phyloP scores from a whole-genome alignment of 2,113 vertebrate species.

The Origma solitaria region DNA sequence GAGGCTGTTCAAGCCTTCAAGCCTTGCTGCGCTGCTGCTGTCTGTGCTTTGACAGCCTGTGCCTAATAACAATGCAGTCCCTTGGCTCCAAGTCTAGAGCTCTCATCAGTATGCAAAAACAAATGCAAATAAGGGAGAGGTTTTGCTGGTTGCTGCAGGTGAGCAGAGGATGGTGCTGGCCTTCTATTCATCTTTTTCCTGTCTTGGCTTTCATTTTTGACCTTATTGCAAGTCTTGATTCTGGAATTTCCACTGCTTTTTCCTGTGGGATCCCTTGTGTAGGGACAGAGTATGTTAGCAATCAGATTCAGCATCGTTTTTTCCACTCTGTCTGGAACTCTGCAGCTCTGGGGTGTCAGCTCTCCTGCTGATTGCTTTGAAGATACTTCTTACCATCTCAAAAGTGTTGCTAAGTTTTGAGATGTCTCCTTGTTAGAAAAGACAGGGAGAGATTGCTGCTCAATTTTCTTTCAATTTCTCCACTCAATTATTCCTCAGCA shows the following conservation, averaged over 20 bases:
- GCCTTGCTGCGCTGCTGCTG: fast-evolving
- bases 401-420: background rate
- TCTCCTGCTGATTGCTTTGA: background rate
- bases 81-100: background rate
- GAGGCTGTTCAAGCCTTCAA: background rate
- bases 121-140: background rate
- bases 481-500: background rate
- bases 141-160: background rate
- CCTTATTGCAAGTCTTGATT: background rate
- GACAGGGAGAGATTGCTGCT: background rate
- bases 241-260: background rate
- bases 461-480: background rate
- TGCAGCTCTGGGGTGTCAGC: background rate
- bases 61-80: background rate
- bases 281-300: background rate
- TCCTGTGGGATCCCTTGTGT: background rate
- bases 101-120: background rate
- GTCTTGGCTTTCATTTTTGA: background rate
- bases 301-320: background rate
- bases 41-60: background rate
- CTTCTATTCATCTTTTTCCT: background rate
- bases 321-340: background rate
- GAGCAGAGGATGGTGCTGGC: background rate
- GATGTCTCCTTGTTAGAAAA: background rate
- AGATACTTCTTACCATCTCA: background rate